Base-by-base conservation (phyloP, 1,140 invertebrate species). In the Samia ricini region DNA sequence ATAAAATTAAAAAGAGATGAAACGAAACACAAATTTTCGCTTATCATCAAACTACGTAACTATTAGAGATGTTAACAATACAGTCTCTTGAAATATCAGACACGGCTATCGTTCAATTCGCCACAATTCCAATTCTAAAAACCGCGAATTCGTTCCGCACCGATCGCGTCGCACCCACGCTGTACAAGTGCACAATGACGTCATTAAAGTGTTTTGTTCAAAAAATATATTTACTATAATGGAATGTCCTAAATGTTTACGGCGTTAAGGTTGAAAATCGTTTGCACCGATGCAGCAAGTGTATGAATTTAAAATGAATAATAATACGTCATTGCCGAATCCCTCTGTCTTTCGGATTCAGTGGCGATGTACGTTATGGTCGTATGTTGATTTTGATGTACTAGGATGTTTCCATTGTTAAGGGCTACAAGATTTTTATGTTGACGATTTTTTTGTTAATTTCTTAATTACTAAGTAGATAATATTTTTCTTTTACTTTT, bases 281-380 rank as follows among this genome's bases (percentile, higher is more conserved):
- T 42, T 15, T 42, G 12, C 33, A 0, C 10, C 33, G n/a, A n/a
- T n/a, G 15, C 7, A 1, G n/a, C 33, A 42, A 42, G 76, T 76
- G 75, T 82, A 86, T 87, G 81, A 87, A 81, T 85, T 87, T 87
- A 79, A 85, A 85, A 81, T 52, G 22, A 52, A 52, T 86, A 87
- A 85, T 85, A 85, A 86, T 77, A 81, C 79, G 77, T 85, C 81
- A 88, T 81, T 72, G 69, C 73, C 52, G 61, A 69, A 70, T 77
- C 78, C 79, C 86, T 82, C 76, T 79, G 80, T 89, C 81, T 87
- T 87, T 88, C 82, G 76, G 76, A 79, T 77, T 74, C 82, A 74
- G 66, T 77, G 79, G 79, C 78, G 73, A 79, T 83, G 70, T 67
- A 69, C 72, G 76, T 75, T 77, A 76, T 77, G 73, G 73, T 78